Percentiles rank a stretch among this genome's conserved stretches.
phyloP scores from a whole-genome alignment of 1,140 invertebrate species.

The Anastatus disparis region DNA sequence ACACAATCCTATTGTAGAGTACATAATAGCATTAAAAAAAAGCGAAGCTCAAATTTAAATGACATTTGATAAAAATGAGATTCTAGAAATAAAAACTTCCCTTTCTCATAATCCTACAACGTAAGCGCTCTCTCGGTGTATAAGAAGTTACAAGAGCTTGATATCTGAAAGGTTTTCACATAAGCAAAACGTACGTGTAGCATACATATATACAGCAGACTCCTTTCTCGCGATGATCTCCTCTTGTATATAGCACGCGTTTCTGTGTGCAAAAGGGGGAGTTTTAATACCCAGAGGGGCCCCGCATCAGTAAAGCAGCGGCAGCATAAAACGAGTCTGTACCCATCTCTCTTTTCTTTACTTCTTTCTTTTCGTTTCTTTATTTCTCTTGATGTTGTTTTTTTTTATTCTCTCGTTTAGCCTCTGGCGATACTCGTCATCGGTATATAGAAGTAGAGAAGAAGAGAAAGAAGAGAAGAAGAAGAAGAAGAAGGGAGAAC shows the following conservation, averaged over 20 bases:
- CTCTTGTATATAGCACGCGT: not conserved
- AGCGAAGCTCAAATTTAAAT: too few relatives aligned
- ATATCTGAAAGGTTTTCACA: too few relatives aligned
- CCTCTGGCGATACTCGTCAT: constrained; percentile 19
- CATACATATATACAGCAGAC: too few relatives aligned
- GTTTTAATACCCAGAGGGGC: constrained; percentile 29
- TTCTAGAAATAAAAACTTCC: too few relatives aligned
- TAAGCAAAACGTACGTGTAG: too few relatives aligned
- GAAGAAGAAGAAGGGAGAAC: constrained; percentile 32
- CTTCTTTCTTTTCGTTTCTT: constrained; percentile 13
- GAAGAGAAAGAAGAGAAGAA: constrained; percentile 21
- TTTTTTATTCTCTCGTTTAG: not conserved
- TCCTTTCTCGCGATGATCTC: not conserved
- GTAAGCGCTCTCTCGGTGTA: too few relatives aligned
- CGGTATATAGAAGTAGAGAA: not conserved
- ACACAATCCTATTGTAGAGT: too few relatives aligned
- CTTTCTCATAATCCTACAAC: too few relatives aligned
- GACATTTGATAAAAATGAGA: too few relatives aligned
- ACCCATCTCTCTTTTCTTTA: constrained; percentile 3
- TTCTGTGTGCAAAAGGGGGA: not conserved
- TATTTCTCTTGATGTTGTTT: constrained; percentile 1
- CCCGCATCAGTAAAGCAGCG: constrained; percentile 2
- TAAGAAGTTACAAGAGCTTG: too few relatives aligned
- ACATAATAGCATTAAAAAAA: too few relatives aligned
- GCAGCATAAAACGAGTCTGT: constrained; percentile 26